Percentiles rank a stretch among this genome's conserved stretches.
These are phyloP conservation scores for Gibbula magus DNA, from an alignment of 2,888 invertebrate species.

Conservation along the genomic window DNA sequence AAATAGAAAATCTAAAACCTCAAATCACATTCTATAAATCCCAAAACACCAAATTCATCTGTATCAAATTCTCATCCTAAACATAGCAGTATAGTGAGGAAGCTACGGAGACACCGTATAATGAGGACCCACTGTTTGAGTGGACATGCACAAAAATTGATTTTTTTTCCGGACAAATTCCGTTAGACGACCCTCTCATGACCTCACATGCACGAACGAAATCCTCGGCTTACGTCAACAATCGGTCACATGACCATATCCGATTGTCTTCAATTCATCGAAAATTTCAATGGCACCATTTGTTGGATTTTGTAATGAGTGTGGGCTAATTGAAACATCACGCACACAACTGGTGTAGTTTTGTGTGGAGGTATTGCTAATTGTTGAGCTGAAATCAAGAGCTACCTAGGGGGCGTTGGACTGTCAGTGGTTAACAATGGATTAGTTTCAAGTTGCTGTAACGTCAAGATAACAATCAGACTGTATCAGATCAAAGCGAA, in stretches of 20 bases:
- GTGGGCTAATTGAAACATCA: neutral
- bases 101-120: neutral
- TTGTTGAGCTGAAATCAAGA: neutral
- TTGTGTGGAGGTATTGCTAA: neutral
- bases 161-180: conserved; percentile 11
- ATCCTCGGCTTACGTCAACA: neutral
- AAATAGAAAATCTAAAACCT: too few relatives aligned
- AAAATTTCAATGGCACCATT: neutral
- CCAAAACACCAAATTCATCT: too few relatives aligned
- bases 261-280: neutral
- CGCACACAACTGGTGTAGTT: neutral
- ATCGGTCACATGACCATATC: neutral
- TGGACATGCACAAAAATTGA: conserved; percentile 21
- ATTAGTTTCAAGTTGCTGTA: too few relatives aligned
- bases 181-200: neutral
- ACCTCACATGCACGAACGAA: neutral
- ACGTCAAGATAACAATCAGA: too few relatives aligned
- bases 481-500: too few relatives aligned
- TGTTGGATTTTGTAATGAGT: neutral
- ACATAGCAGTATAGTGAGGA: neutral
- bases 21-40: too few relatives aligned
- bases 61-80: too few relatives aligned
- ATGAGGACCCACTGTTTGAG: conserved; percentile 4
- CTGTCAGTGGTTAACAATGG: neutral
- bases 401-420: neutral